Percentiles rank a stretch among this genome's conserved stretches.
phyloP scores from a whole-genome alignment of 2,113 vertebrate genomes.

The Pterophyllum scalare region DNA sequence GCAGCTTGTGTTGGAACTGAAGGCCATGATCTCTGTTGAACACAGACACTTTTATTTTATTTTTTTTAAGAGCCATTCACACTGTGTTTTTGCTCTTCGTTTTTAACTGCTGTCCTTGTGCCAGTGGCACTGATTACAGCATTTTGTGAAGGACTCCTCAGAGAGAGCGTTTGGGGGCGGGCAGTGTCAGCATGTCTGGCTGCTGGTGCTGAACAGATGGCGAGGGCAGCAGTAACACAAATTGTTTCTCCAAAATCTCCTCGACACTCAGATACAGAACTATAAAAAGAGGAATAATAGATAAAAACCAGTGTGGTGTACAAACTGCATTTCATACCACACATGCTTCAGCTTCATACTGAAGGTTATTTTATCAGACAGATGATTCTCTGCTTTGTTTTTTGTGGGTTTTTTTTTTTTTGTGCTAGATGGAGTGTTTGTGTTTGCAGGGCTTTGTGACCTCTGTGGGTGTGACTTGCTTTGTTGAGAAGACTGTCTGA shows the following conservation, averaged over 20 bases:
- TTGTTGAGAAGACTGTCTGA: background rate
- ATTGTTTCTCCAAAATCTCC: conserved; percentile 27
- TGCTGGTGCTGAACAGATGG: conserved; percentile 63
- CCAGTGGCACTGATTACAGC: conserved; percentile 21
- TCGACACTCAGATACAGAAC: conserved; percentile 4
- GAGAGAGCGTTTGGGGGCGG: background rate
- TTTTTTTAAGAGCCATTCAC: background rate
- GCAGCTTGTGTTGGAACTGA: conserved; percentile 5
- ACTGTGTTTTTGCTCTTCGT: background rate
- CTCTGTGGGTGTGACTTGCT: background rate
- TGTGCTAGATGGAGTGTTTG: background rate
- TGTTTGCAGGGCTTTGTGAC: background rate
- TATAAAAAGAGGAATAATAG: conserved; percentile 3
- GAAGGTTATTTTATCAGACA: background rate
- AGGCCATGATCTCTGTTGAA: conserved; percentile 24
- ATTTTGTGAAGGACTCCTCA: conserved; percentile 29
- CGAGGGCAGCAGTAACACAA: conserved; percentile 8
- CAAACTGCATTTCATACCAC: conserved; percentile 1
- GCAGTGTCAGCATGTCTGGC: conserved; percentile 35
- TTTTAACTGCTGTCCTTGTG: conserved; percentile 18
- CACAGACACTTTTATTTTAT: background rate
- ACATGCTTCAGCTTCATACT: background rate
- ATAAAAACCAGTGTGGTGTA: background rate
- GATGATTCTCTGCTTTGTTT: conserved; percentile 1
- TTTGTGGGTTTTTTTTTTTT: background rate